Base-by-base conservation (phyloP, 2,113 vertebrate species). In the Anthoscopus minutus region DNA sequence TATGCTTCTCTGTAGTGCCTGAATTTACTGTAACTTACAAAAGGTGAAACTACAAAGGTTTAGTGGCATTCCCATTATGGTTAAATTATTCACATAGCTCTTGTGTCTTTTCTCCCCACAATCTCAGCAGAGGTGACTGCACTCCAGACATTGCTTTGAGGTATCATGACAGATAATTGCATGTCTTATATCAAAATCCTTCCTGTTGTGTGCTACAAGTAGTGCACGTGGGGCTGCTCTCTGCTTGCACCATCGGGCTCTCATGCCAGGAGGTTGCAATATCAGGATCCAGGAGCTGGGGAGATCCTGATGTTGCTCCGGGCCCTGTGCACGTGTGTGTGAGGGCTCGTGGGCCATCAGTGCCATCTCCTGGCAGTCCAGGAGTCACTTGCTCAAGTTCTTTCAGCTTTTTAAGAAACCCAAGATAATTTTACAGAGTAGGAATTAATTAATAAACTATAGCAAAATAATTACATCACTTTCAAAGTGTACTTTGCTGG, bases 321-420 rank as follows among this genome's bases (percentile, higher is more conserved):
- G 38, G 53, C 60, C 58, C 51, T 31, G 1, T 2, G 57, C 21
- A 14, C 1, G 0, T 5, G 17, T 8, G 15, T 27, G 13, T 0
- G 7, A 31, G 72, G 56, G 93, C 79, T 88, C 7, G 2, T 72
- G 91, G 70, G 60, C 77, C 31, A 12, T 27, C 93, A 89, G 54
- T 94, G 95, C 95, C 96, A 96, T 79, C 96, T 85, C 33, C 89
- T 81, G 96, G 92, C 60, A 58, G 28, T 6, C 27, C 40, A n/a
- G 40, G 13, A 38, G 17, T 24, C 54, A 9, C 1, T 17, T 37
- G 8, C 37, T 62, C 61, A 40, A 47, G 28, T 35, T 47, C 42
- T 48, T 77, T 60, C 21, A 38, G n/a, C 33, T 64, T 71, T 23
- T 61, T 40, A 23, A 70, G 61, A 76, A 91, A 71, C 6, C 7